Evolutionary conservation across 2,113 vertebrate genomes (phyloP).

Genomic region (Epinephelus lanceolatus): DNA sequence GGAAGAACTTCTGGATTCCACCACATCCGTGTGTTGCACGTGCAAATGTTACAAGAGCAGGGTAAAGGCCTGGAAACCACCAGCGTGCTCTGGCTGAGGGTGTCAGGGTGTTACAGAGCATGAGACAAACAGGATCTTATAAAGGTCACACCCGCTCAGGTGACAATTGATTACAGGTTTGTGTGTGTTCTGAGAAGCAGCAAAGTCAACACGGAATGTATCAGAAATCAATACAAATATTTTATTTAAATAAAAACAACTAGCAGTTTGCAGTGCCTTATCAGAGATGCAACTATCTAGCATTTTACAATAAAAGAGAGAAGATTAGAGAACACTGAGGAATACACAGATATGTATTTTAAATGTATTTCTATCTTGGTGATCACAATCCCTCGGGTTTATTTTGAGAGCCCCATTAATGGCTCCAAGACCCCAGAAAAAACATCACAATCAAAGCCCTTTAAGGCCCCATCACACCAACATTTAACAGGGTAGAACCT

Average conservation of each 20-base stretch:
- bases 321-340: too few species aligned
- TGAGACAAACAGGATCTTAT: neutral
- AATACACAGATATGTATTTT: too few species aligned
- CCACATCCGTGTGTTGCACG: constrained; percentile 16
- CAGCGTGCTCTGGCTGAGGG: neutral
- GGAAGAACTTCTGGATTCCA: constrained; percentile 38
- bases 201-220: neutral
- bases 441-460: neutral
- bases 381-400: too few species aligned
- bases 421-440: neutral
- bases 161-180: neutral
- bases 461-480: neutral
- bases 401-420: neutral
- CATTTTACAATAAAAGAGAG: too few species aligned
- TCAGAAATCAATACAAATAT: too few species aligned
- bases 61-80: constrained; percentile 2
- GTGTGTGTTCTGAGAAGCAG: neutral
- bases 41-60: constrained; percentile 30
- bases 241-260: too few species aligned
- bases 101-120: neutral
- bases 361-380: too few species aligned
- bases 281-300: too few species aligned
- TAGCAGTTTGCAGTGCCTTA: too few species aligned
- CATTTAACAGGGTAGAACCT: neutral
- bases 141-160: neutral